Percentiles rank a stretch among this genome's conserved stretches.
Evolutionary conservation across 2,888 invertebrate genomes (phyloP).

Genomic region (Exocentrus adspersus): DNA sequence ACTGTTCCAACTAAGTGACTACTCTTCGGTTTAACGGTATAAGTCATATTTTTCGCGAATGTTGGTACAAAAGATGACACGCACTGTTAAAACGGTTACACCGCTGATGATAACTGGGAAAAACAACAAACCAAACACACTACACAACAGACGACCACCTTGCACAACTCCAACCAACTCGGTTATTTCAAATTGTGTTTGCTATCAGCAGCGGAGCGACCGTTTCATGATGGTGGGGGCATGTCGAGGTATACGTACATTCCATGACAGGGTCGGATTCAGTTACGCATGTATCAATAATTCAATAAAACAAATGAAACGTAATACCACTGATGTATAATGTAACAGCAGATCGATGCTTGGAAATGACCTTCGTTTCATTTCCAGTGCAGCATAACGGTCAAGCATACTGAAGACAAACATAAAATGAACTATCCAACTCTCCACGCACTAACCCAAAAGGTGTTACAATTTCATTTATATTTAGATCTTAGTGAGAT

Average conservation of each 20-base stretch:
- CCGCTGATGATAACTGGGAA: slow-evolving; percentile 3
- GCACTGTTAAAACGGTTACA: slow-evolving; percentile 20
- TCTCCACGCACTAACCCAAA: too few relatives aligned
- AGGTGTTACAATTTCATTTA: too few relatives aligned
- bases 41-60: slow-evolving; percentile 18
- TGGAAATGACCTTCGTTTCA: too few relatives aligned
- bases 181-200: slow-evolving; percentile 42
- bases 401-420: too few relatives aligned
- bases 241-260: slow-evolving; percentile 11
- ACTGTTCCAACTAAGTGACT: slow-evolving; percentile 4
- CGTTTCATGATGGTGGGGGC: slow-evolving; percentile 18
- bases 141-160: slow-evolving; percentile 37
- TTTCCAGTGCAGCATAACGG: too few relatives aligned
- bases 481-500: too few relatives aligned
- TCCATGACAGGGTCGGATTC: slow-evolving; percentile 14
- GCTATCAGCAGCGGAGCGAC: slow-evolving; percentile 35
- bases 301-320: too few relatives aligned
- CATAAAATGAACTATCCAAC: too few relatives aligned
- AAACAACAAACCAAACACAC: slow-evolving; percentile 31
- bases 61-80: slow-evolving; percentile 19
- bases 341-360: too few relatives aligned
- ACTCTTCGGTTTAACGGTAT: not conserved
- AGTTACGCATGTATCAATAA: too few relatives aligned
- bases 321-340: too few relatives aligned
- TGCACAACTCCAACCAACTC: slow-evolving; percentile 36